Base-by-base conservation (phyloP, 2,888 invertebrate species). In the Microctonus hyperodae region DNA sequence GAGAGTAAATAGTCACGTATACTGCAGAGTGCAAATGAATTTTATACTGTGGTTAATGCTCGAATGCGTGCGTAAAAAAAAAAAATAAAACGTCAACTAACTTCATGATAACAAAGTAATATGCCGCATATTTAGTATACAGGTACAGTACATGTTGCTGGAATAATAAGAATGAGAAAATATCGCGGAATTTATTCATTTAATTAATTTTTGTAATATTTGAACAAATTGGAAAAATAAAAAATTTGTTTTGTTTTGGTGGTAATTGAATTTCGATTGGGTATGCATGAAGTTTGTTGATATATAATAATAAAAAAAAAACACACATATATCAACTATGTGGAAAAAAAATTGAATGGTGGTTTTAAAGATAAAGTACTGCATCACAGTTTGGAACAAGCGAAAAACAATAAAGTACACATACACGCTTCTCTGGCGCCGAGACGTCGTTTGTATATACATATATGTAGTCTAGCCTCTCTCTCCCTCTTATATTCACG, bases 1-100 rank as follows among this genome's bases (percentile, higher is more conserved):
- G 60, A 65, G 65, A 55, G 40, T 59, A 50, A 53, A 65, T 59
- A 65, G 37, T 57, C 7, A 23, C 35, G 56, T 22, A 37, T 58
- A 58, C 22, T 44, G 28, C n/a, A 55, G 31, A 9, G 28, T 25
- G 23, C 28, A 55, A 31, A n/a, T 31, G 13, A 31, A 28, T 55
- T 55, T 55, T 31, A 55, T 20, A 16, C 16, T 55, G 55, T 28
- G 55, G 55, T 55, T 28, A 16, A 31, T 16, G 10, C 16, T 55
- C 44, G 37, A 37, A n/a, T 37, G 37, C n/a, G 16, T 16, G 7
- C 44, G 16, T n/a, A 44, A 44, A 16, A 16, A 44, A 16, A 2
- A 5, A 11, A 44, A 44, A 2, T 16, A 44, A 44, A 44, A 44
- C 4, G 6, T 20, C 4, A n/a, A n/a, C 13, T 13, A 37, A 37